Evolutionary conservation across 23 tunicate species (phyloP).

Genomic region (Ciona savignyi): DNA sequence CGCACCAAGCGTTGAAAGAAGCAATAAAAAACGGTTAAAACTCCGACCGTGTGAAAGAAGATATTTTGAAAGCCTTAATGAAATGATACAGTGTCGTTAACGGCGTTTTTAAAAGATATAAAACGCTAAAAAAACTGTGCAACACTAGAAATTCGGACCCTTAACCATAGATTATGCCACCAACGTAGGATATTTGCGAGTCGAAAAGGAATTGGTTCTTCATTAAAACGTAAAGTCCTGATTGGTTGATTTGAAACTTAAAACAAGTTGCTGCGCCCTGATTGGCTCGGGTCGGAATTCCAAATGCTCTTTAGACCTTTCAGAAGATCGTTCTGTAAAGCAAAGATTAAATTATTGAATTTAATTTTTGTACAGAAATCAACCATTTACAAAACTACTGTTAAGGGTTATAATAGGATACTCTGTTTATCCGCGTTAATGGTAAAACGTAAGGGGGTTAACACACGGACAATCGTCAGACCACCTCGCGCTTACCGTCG

Average conservation of each 20-base stretch:
- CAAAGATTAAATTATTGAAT: neutral
- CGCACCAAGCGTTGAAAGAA: neutral
- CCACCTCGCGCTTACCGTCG: too few relatives aligned
- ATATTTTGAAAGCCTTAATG: neutral
- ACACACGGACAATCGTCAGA: too few relatives aligned
- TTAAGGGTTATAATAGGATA: too few relatives aligned
- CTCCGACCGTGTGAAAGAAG: neutral
- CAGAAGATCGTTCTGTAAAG: neutral
- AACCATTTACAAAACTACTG: too few relatives aligned
- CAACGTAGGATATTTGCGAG: neutral
- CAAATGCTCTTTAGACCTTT: neutral
- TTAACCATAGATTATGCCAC: neutral
- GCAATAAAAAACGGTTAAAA: neutral
- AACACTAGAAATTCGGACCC: neutral
- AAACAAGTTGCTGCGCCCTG: neutral
- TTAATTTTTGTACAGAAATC: too few relatives aligned
- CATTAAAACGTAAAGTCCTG: neutral
- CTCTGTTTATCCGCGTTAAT: too few relatives aligned
- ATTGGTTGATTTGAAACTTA: neutral
- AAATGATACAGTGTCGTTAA: neutral
- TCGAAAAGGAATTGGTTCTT: neutral
- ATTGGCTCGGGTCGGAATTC: neutral
- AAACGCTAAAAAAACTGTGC: neutral
- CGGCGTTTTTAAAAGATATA: neutral
- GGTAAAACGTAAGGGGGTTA: too few relatives aligned